Conservation (phyloP, 1,140 invertebrate species). For the Eufriesea mexicana region DNA sequence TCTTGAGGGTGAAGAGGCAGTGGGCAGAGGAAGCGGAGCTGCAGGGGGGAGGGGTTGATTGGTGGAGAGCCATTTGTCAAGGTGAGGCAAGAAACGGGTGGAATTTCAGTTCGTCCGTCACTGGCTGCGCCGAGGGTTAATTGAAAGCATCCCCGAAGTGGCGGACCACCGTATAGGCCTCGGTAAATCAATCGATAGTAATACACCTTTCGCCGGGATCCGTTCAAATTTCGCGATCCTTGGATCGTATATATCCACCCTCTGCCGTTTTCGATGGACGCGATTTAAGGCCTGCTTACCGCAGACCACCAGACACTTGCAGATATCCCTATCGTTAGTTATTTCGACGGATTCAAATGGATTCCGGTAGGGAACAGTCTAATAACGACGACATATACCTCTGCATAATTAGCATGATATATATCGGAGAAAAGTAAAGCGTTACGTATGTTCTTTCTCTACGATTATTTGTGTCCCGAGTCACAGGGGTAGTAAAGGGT, state of each 20-base stretch:
- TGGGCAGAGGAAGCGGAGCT: neutral
- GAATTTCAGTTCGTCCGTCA: conserved; percentile 73
- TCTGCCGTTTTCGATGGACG: neutral
- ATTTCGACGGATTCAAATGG: no score
- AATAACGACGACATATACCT: no score
- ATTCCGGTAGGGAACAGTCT: no score
- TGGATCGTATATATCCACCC: neutral
- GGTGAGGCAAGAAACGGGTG: conserved; percentile 69
- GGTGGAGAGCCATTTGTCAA: conserved; percentile 73
- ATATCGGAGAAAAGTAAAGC: no score
- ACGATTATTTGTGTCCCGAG: no score
- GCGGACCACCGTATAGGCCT: conserved; percentile 25
- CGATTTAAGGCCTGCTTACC: no score
- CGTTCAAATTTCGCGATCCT: neutral
- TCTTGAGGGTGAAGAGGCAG: conserved; percentile 4
- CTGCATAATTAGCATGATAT: no score
- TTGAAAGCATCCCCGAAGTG: conserved; percentile 68
- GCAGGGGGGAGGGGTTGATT: conserved; percentile 55
- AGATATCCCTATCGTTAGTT: no score
- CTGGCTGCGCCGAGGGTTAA: conserved; percentile 69
- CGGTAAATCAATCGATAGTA: conserved; percentile 55
- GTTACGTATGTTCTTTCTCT: no score
- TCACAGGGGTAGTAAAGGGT: no score
- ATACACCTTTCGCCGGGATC: neutral
- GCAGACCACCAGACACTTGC: no score